phyloP scores from a whole-genome alignment of 2,797 vertebrate genomes.

The Lepus townsendii region DNA sequence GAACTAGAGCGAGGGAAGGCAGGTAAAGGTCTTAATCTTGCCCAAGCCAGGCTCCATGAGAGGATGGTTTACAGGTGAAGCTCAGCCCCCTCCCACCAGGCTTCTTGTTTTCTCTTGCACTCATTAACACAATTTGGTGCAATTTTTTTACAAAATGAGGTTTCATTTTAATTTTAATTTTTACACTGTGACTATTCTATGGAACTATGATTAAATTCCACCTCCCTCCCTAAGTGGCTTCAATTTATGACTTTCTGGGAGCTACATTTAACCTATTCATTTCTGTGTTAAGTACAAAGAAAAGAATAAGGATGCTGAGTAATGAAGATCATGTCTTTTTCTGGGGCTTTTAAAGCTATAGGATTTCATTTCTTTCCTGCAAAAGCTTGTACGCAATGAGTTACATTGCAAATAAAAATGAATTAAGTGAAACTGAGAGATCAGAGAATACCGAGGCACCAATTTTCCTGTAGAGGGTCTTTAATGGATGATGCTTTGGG shows the following conservation, averaged over 20 bases:
- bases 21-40: constrained; percentile 5
- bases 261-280: constrained; percentile 46
- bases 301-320: constrained; percentile 36
- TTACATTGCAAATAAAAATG: constrained; percentile 58
- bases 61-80: background rate
- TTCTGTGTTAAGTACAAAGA: constrained; percentile 38
- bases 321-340: constrained; percentile 29
- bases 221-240: constrained; percentile 39
- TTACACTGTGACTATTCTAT: constrained; percentile 11
- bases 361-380: constrained; percentile 64
- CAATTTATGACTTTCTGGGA: constrained; percentile 52
- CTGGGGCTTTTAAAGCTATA: constrained; percentile 60
- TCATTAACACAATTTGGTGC: constrained; percentile 13
- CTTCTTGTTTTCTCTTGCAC: background rate
- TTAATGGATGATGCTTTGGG: constrained; percentile 54
- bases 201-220: constrained; percentile 23
- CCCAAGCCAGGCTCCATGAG: background rate
- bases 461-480: constrained; percentile 15
- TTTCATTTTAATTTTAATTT: constrained; percentile 48
- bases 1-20: background rate
- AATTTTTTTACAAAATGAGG: constrained; percentile 54
- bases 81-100: background rate
- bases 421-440: constrained; percentile 58
- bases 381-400: constrained; percentile 54
- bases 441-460: constrained; percentile 7